Conservation (phyloP, 1,140 invertebrate genomes). For the Magallana ariakensis region DNA sequence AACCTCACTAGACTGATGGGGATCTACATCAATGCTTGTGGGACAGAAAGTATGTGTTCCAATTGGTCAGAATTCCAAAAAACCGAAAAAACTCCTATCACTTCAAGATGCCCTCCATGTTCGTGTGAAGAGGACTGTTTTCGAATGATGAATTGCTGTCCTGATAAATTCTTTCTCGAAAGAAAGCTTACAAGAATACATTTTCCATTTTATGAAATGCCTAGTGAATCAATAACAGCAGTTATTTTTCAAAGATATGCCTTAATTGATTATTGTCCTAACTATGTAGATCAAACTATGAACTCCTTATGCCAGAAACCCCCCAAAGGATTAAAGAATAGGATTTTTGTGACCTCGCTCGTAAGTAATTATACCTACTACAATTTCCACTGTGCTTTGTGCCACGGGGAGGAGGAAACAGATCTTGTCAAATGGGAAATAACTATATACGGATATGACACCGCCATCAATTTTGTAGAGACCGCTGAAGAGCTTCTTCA, state of each 20-base stretch:
- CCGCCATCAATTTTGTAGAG: background rate
- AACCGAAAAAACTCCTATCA: background rate
- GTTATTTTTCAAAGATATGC: background rate
- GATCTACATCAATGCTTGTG: background rate
- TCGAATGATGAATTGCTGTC: background rate
- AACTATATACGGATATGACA: background rate
- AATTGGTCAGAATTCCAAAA: background rate
- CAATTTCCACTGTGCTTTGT: background rate
- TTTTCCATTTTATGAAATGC: background rate
- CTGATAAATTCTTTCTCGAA: conserved; percentile 21
- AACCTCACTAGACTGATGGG: background rate
- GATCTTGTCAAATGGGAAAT: background rate
- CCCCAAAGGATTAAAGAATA: background rate
- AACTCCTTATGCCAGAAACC: background rate
- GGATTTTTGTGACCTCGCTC: conserved; percentile 7
- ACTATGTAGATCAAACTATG: background rate
- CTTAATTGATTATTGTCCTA: background rate
- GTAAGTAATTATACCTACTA: conserved; percentile 3
- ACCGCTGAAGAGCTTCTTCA: background rate
- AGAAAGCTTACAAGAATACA: background rate
- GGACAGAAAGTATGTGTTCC: background rate
- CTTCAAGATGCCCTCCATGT: background rate
- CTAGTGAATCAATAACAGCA: background rate
- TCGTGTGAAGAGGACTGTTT: background rate
- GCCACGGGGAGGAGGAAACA: background rate